Evolutionary conservation across 2,888 invertebrate species (phyloP).

Genomic region (Philhelius pedissequus): DNA sequence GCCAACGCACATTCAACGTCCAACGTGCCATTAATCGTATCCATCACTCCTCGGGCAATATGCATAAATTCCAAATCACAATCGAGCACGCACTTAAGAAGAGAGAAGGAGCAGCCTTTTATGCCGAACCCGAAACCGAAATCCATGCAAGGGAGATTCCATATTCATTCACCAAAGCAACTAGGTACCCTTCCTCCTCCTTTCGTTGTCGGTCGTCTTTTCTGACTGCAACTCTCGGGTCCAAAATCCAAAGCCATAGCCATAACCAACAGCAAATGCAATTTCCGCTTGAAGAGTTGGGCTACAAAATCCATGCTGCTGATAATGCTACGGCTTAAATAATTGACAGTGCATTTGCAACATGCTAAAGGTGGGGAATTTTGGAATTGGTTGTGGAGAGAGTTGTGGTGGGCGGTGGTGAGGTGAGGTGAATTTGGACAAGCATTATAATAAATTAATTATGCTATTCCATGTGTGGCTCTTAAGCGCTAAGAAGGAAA

Average conservation of each 20-base stretch:
- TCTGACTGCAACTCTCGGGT: background rate
- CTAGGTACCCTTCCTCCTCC: background rate
- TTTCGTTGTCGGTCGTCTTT: background rate
- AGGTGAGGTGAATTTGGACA: background rate
- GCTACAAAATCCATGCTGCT: conserved; percentile 59
- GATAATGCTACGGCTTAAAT: conserved; percentile 53
- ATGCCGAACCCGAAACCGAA: conserved; percentile 41
- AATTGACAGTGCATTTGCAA: conserved; percentile 63
- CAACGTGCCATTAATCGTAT: conserved; percentile 67
- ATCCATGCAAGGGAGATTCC: conserved; percentile 35
- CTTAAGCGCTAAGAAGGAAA: conserved; percentile 61
- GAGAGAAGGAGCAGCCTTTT: conserved; percentile 42
- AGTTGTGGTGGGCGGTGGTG: background rate
- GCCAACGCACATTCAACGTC: conserved; percentile 66
- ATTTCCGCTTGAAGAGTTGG: conserved; percentile 63
- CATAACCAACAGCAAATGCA: conserved; percentile 50
- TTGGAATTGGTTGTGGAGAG: background rate
- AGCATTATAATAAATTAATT: conserved; percentile 66
- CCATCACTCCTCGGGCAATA: conserved; percentile 67
- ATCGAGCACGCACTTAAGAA: conserved; percentile 57
- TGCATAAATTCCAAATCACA: conserved; percentile 67
- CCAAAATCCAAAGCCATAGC: conserved; percentile 10
- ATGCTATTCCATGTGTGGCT: conserved; percentile 62
- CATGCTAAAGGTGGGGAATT: background rate
- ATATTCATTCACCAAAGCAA: conserved; percentile 45